Evolutionary conservation across 2,888 invertebrate species (phyloP).

Genomic region (Liopterus haemorrhoidalis): DNA sequence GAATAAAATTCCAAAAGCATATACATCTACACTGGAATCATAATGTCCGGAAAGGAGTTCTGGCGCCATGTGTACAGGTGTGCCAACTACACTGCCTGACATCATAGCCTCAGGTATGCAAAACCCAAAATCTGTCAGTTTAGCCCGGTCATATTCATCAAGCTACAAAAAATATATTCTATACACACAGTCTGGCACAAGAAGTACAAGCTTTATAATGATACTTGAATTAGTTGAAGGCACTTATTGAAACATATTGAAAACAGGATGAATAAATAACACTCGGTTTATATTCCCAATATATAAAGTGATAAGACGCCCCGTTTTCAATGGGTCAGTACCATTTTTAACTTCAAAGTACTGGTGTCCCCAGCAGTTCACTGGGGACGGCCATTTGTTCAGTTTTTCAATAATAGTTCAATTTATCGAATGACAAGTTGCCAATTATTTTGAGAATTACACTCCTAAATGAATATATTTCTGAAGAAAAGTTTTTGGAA

Average conservation of each 20-base stretch:
- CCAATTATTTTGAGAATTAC: no score
- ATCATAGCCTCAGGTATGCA: conserved; percentile 87
- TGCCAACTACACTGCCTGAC: conserved; percentile 82
- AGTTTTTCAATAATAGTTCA: no score
- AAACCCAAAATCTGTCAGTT: conserved; percentile 83
- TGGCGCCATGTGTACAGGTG: conserved; percentile 89
- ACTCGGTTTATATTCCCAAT: no score
- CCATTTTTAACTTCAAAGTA: no score
- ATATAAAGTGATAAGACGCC: no score
- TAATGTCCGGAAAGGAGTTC: conserved; percentile 76
- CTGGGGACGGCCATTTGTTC: no score
- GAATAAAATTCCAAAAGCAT: conserved; percentile 84
- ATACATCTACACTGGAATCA: conserved; percentile 79
- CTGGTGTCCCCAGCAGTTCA: no score
- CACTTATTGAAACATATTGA: conserved; percentile 13
- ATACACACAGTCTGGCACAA: conserved; percentile 2
- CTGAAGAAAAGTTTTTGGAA: no score
- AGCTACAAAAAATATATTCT: conserved; percentile 46
- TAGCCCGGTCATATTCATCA: conserved; percentile 65
- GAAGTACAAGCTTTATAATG: conserved; percentile 3
- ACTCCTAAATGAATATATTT: no score
- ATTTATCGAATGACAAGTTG: no score
- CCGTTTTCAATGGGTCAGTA: no score
- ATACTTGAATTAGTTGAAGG: conserved; percentile 17
- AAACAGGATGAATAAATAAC: conserved; percentile 7